These are phyloP conservation scores for Heteromormyrus szaboi DNA, from an alignment of 2,797 vertebrate genomes.

Conservation along the genomic window DNA sequence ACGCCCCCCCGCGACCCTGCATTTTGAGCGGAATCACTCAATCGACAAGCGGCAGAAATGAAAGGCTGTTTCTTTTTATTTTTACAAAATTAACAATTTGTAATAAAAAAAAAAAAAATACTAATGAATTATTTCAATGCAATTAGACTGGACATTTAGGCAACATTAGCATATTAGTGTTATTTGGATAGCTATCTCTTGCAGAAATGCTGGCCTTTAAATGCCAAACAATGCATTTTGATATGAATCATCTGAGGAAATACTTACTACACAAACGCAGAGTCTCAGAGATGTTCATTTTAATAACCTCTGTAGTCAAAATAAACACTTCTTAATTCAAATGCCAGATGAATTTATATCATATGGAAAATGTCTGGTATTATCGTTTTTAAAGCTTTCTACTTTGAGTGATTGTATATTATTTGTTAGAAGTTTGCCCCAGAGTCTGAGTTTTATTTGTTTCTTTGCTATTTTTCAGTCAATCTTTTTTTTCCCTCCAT, in stretches of 20 bases:
- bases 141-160: neutral
- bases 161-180: neutral
- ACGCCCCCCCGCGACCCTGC: neutral
- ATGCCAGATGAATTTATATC: slow-evolving; percentile 11
- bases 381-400: neutral
- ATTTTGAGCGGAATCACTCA: neutral
- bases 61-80: neutral
- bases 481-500: neutral
- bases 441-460: neutral
- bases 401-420: slow-evolving; percentile 11
- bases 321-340: slow-evolving; percentile 5
- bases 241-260: slow-evolving; percentile 14
- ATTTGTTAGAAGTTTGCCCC: neutral
- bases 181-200: neutral
- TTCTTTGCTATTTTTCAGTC: neutral
- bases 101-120: neutral
- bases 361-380: neutral
- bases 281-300: slow-evolving; percentile 14
- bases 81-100: neutral
- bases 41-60: neutral
- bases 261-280: neutral
- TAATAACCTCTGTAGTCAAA: slow-evolving; percentile 17
- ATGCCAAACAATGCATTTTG: slow-evolving; percentile 22
- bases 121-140: slow-evolving; percentile 13
- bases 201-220: slow-evolving; percentile 5